Conservation (phyloP, 2,113 vertebrate species). For the Syngnathus floridae region DNA sequence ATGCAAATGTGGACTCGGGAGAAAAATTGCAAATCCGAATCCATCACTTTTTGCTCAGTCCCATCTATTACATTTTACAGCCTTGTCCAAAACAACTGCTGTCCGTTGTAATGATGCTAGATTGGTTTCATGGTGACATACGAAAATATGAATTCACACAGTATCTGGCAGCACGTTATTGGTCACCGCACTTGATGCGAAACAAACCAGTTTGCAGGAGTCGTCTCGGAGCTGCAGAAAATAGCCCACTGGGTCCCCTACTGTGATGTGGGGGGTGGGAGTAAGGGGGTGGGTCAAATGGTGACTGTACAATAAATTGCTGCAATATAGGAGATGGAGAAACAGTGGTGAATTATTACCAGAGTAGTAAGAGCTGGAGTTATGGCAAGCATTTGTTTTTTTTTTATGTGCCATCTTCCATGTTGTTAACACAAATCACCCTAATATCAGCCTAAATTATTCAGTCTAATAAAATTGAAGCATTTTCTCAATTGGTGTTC, state of each 20-base stretch:
- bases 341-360: neutral
- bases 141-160: slow-evolving; percentile 19
- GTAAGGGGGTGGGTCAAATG: slow-evolving; percentile 1
- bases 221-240: slow-evolving; percentile 23
- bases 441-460: too few relatives aligned
- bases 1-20: neutral
- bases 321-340: neutral
- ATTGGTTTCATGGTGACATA: slow-evolving; percentile 22
- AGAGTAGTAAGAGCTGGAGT: neutral
- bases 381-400: slow-evolving; percentile 1
- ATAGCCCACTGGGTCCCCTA: slow-evolving; percentile 10
- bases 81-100: neutral
- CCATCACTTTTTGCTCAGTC: neutral
- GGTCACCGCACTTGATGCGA: slow-evolving; percentile 11
- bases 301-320: neutral
- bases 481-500: neutral
- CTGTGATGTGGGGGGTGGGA: neutral
- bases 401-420: neutral
- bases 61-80: neutral
- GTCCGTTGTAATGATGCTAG: slow-evolving; percentile 12
- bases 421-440: neutral
- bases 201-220: slow-evolving; percentile 15
- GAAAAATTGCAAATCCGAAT: neutral
- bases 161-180: slow-evolving; percentile 17
- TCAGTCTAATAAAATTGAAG: too few relatives aligned